Conservation (phyloP, 2,113 vertebrate genomes). For the Pagrus major region DNA sequence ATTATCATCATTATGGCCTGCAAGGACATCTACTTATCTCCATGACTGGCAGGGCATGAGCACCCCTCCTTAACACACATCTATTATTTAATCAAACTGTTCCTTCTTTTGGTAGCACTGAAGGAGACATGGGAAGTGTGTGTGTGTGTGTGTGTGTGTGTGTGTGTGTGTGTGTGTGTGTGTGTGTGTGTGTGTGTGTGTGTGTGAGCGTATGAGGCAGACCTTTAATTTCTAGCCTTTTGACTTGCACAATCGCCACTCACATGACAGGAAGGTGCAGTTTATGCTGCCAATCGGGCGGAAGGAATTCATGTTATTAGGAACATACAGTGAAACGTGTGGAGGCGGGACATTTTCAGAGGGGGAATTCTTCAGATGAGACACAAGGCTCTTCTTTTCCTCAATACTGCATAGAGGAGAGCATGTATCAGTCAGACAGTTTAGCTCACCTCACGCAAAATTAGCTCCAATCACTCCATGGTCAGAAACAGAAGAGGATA, state of each 20-base stretch:
- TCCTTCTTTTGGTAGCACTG: slow-evolving; percentile 90
- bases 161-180: slow-evolving; percentile 46
- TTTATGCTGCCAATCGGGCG: slow-evolving; percentile 83
- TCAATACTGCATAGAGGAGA: background rate
- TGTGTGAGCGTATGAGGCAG: slow-evolving; percentile 68
- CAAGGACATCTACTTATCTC: slow-evolving; percentile 96
- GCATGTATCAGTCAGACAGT: slow-evolving; percentile 29
- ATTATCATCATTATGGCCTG: slow-evolving; percentile 98
- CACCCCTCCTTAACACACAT: slow-evolving; percentile 93
- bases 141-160: slow-evolving; percentile 45
- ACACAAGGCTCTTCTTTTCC: slow-evolving; percentile 12
- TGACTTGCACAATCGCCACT: slow-evolving; percentile 81
- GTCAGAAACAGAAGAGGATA: background rate
- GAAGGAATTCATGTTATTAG: slow-evolving; percentile 83
- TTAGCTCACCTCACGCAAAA: background rate
- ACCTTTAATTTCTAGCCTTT: slow-evolving; percentile 84
- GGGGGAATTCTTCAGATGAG: slow-evolving; percentile 27
- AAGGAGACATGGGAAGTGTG: slow-evolving; percentile 82
- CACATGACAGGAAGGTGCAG: slow-evolving; percentile 81
- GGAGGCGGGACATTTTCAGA: slow-evolving; percentile 60
- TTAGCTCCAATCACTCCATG: background rate
- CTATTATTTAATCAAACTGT: slow-evolving; percentile 99
- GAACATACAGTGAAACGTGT: slow-evolving; percentile 58
- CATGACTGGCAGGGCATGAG: slow-evolving; percentile 93
- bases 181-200: slow-evolving; percentile 43